phyloP scores from a whole-genome alignment of 2,888 invertebrate genomes.

The Sicus ferrugineus region DNA sequence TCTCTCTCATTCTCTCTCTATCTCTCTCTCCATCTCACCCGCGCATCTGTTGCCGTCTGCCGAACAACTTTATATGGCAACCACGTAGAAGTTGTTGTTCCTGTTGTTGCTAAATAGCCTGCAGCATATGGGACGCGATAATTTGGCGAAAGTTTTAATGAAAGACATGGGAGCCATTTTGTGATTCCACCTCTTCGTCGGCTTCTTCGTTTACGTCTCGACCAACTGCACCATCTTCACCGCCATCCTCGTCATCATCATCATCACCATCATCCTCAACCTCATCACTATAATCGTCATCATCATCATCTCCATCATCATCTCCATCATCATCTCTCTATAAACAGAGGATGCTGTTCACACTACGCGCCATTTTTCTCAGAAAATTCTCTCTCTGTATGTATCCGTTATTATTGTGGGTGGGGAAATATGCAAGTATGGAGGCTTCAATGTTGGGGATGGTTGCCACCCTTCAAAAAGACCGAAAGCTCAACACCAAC shows the following conservation, averaged over 20 bases:
- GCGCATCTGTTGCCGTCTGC: not conserved
- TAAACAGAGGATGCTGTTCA: constrained; percentile 4
- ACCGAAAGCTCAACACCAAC: constrained; percentile 1
- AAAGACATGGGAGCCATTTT: constrained; percentile 64
- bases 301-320: not conserved
- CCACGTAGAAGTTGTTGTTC: constrained; percentile 12
- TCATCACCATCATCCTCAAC: not conserved
- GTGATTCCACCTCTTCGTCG: not conserved
- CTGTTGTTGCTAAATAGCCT: constrained; percentile 51
- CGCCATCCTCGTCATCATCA: not conserved
- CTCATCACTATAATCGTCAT: too few species aligned
- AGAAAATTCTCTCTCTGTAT: not conserved
- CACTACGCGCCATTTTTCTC: constrained; percentile 1
- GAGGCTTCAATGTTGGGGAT: not conserved
- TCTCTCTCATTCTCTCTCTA: not conserved
- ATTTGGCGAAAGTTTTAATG: constrained; percentile 65
- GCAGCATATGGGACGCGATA: constrained; percentile 65
- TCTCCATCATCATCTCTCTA: not conserved
- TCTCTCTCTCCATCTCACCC: not conserved
- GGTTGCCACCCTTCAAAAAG: too few species aligned
- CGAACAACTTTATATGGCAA: constrained; percentile 22
- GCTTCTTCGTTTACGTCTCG: not conserved
- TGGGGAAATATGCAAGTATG: not conserved
- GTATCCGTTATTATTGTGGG: not conserved
- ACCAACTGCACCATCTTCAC: not conserved